Conservation (phyloP, 2,888 invertebrate genomes). For the Cylloceria caligata region DNA sequence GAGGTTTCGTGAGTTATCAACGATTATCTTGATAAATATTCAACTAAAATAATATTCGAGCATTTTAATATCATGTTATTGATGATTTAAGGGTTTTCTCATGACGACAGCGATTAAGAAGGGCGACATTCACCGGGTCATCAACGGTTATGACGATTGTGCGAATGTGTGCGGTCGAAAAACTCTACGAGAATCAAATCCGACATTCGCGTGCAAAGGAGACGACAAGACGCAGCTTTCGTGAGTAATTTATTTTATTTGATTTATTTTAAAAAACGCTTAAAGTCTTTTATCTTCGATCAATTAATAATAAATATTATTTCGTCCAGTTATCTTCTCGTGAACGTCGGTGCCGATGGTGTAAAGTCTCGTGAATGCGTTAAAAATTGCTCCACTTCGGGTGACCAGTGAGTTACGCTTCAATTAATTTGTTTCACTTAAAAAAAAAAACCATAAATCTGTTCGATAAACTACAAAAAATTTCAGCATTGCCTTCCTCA, state of each 20-base stretch:
- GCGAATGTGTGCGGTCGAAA: constrained; percentile 88
- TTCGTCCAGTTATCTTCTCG: constrained; percentile 72
- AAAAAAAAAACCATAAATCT: background rate
- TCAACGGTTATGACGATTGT: constrained; percentile 88
- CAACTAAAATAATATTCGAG: background rate
- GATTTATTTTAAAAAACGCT: background rate
- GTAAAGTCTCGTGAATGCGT: constrained; percentile 80
- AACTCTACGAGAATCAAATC: constrained; percentile 80
- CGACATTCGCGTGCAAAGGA: constrained; percentile 84
- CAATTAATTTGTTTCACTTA: background rate
- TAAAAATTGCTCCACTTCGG: constrained; percentile 77
- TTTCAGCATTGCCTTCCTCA: constrained; percentile 85
- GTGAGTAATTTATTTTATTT: constrained; percentile 68
- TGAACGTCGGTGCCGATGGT: constrained; percentile 69
- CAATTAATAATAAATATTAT: constrained; percentile 27
- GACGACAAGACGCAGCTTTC: constrained; percentile 81
- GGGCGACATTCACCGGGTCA: constrained; percentile 87
- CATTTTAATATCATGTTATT: background rate
- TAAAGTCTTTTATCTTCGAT: constrained; percentile 7
- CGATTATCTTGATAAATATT: background rate
- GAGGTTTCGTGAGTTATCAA: constrained; percentile 77
- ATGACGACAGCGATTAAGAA: constrained; percentile 79
- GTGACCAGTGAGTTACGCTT: constrained; percentile 74
- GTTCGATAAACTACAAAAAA: background rate
- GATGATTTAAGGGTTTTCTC: constrained; percentile 82